A percentile compares a stretch with the other conserved stretches of the same genome.
These are phyloP conservation scores for Sitta europaea DNA, from an alignment of 2,113 vertebrate species.

Conservation along the genomic window DNA sequence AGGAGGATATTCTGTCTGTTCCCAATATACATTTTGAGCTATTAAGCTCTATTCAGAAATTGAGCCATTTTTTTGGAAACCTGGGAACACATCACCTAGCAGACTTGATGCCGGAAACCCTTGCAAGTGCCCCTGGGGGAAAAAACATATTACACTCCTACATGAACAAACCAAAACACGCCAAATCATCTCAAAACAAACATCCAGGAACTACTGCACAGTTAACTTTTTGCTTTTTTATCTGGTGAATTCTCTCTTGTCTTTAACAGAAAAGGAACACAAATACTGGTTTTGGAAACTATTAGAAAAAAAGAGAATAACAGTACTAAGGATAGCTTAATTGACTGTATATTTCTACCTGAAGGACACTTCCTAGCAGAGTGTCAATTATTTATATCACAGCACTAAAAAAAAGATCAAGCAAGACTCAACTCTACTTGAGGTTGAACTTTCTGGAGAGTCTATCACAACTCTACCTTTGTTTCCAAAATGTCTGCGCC, in stretches of 20 bases:
- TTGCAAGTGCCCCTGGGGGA: background rate
- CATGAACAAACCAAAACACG: background rate
- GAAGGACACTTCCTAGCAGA: background rate
- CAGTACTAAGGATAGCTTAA: background rate
- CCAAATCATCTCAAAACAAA: background rate
- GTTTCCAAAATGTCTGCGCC: background rate
- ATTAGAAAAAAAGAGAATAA: background rate
- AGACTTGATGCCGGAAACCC: background rate
- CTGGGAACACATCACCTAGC: background rate
- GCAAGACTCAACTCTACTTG: background rate
- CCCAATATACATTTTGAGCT: background rate
- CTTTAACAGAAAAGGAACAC: background rate
- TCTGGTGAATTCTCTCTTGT: background rate
- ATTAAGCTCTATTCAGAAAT: background rate
- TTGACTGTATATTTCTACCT: background rate
- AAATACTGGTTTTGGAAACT: background rate
- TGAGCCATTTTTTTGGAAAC: background rate
- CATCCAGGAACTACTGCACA: background rate
- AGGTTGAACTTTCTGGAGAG: background rate
- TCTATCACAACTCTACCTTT: background rate
- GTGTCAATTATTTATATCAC: constrained; percentile 19
- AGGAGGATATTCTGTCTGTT: background rate
- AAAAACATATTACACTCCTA: background rate
- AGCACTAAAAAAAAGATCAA: background rate
- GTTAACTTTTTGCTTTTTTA: background rate